Percentiles rank a stretch among this genome's conserved stretches.
Conservation (phyloP, 2,888 invertebrate species). For the Globia sparganii region DNA sequence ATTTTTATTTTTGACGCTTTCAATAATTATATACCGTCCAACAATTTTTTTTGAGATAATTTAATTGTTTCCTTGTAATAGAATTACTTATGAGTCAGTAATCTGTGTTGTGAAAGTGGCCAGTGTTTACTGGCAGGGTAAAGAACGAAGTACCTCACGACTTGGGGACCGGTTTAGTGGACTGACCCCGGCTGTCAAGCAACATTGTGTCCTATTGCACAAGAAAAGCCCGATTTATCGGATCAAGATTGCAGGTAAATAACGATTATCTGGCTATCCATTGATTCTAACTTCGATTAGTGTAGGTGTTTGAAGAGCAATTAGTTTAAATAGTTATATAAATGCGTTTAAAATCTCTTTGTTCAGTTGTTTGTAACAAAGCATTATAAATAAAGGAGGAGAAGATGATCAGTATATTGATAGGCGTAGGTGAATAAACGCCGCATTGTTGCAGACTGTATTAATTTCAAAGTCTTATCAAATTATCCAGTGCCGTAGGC, state of each 20-base stretch:
- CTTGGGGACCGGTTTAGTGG: constrained; percentile 67
- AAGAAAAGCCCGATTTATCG: constrained; percentile 62
- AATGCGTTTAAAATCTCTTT: constrained; percentile 35
- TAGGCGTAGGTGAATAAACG: background rate
- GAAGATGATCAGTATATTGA: constrained; percentile 6
- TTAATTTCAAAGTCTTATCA: constrained; percentile 5
- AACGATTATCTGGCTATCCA: constrained; percentile 50
- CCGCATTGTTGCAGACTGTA: background rate
- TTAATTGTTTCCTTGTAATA: constrained; percentile 50
- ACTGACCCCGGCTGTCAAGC: constrained; percentile 67
- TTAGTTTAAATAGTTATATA: constrained; percentile 20
- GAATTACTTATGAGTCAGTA: constrained; percentile 47
- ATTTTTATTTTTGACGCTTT: constrained; percentile 13
- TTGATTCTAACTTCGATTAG: constrained; percentile 45
- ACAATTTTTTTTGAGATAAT: constrained; percentile 33
- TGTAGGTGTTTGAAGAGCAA: constrained; percentile 27
- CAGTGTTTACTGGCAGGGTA: constrained; percentile 62
- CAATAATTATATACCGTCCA: constrained; percentile 1
- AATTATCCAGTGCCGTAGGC: no score
- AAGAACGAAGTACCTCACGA: constrained; percentile 56
- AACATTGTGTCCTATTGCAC: constrained; percentile 68
- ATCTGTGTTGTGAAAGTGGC: constrained; percentile 65
- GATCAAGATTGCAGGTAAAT: constrained; percentile 59
- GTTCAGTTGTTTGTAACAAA: constrained; percentile 21
- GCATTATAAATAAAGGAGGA: constrained; percentile 10